Conservation (phyloP, 2,888 invertebrate species). For the Chrysodeixis includens region DNA sequence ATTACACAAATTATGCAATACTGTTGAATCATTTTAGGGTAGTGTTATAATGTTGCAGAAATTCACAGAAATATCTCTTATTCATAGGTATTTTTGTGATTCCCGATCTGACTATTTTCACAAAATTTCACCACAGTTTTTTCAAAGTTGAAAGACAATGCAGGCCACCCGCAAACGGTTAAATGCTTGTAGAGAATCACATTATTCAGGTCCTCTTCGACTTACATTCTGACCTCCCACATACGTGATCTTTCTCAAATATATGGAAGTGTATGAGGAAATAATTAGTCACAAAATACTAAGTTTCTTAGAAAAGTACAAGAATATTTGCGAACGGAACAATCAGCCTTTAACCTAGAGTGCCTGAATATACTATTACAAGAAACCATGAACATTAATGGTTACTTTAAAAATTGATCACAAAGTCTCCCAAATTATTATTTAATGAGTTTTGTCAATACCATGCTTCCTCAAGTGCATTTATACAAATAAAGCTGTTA, state of each 20-base stretch:
- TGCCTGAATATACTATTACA: not conserved
- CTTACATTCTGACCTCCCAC: too few species aligned
- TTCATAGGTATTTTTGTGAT: not conserved
- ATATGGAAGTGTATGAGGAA: too few species aligned
- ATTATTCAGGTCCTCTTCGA: too few species aligned
- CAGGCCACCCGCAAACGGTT: too few species aligned
- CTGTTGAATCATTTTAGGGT: constrained; percentile 32
- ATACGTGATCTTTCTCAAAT: too few species aligned
- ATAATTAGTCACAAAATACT: not conserved
- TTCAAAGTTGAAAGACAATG: too few species aligned
- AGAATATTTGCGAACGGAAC: not conserved
- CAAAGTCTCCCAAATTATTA: not conserved
- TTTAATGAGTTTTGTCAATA: not conserved
- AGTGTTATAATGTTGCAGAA: not conserved
- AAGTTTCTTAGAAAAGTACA: not conserved
- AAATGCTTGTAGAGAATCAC: too few species aligned
- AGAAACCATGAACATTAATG: not conserved
- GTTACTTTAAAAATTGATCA: not conserved
- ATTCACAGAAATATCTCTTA: not conserved
- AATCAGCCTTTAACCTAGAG: not conserved
- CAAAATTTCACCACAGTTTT: too few species aligned
- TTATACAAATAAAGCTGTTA: not conserved
- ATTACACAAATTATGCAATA: constrained; percentile 22
- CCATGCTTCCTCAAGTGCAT: not conserved
- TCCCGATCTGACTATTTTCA: not conserved